Conservation (phyloP, 2,888 invertebrate genomes). For the Slavum lentiscoides region DNA sequence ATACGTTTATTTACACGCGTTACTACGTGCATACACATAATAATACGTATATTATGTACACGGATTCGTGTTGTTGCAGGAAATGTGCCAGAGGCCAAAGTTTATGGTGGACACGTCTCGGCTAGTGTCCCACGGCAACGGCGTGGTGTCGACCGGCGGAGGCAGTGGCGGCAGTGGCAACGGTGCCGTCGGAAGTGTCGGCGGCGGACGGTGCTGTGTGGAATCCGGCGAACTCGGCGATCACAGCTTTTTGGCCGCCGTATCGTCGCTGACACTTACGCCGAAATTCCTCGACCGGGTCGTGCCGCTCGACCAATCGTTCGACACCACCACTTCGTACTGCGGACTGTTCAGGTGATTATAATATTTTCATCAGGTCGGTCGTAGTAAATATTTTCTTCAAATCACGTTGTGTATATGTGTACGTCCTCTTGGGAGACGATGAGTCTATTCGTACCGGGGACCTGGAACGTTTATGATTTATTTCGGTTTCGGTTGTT, state of each 20-base stretch:
- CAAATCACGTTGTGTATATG: too few relatives aligned
- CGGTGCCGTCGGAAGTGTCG: slow-evolving; percentile 28
- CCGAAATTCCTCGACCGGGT: slow-evolving; percentile 71
- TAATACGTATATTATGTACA: too few relatives aligned
- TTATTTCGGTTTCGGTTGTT: too few relatives aligned
- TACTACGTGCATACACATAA: too few relatives aligned
- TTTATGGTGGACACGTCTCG: slow-evolving; percentile 60
- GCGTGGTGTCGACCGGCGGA: slow-evolving; percentile 19
- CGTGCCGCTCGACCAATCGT: slow-evolving; percentile 69
- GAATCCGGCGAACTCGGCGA: slow-evolving; percentile 67
- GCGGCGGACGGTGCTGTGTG: slow-evolving; percentile 61
- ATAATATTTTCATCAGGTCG: too few relatives aligned
- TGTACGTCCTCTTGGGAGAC: too few relatives aligned
- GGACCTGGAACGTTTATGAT: too few relatives aligned
- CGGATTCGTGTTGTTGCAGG: slow-evolving; percentile 61
- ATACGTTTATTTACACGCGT: too few relatives aligned
- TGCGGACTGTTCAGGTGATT: slow-evolving; percentile 69
- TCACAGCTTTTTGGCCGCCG: slow-evolving; percentile 68
- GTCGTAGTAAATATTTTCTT: too few relatives aligned
- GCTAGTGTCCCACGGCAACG: slow-evolving; percentile 39
- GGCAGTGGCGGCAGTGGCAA: slow-evolving; percentile 4
- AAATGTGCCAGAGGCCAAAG: slow-evolving; percentile 69
- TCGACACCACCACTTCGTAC: slow-evolving; percentile 65
- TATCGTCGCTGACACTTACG: slow-evolving; percentile 69
- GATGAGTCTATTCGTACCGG: too few relatives aligned